These are phyloP conservation scores for Heterodera schachtii DNA, from an alignment of 1,140 invertebrate species.

Conservation along the genomic window DNA sequence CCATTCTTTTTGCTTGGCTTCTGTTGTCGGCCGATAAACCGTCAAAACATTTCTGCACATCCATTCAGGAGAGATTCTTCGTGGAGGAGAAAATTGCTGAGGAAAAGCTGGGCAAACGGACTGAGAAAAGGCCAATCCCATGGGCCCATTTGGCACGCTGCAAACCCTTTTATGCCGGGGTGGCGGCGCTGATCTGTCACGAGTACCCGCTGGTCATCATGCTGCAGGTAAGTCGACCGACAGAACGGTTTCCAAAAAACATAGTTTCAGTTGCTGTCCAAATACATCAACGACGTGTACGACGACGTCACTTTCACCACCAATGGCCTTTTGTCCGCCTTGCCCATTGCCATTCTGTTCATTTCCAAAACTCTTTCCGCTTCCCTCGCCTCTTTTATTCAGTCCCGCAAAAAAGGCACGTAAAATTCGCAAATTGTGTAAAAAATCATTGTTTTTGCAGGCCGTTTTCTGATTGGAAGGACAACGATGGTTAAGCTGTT, in stretches of 20 bases:
- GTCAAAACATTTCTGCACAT: conserved; percentile 63
- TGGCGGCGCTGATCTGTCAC: conserved; percentile 62
- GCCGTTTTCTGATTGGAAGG: conserved; percentile 39
- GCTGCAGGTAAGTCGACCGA: conserved; percentile 50
- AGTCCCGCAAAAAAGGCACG: conserved; percentile 53
- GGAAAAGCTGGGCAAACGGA: conserved; percentile 61
- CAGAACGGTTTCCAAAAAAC: not conserved
- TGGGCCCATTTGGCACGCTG: conserved; percentile 54
- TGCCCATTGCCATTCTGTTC: conserved; percentile 62
- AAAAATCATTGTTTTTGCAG: conserved; percentile 11
- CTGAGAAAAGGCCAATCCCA: conserved; percentile 48
- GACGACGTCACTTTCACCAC: conserved; percentile 52
- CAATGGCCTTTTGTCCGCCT: conserved; percentile 59
- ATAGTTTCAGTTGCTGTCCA: conserved; percentile 57
- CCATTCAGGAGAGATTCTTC: conserved; percentile 35
- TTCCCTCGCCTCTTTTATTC: conserved; percentile 61
- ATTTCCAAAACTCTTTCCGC: conserved; percentile 63
- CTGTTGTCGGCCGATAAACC: conserved; percentile 61
- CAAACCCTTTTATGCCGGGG: conserved; percentile 56
- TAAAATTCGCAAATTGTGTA: not conserved
- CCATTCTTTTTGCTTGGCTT: conserved; percentile 58
- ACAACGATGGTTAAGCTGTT: conserved; percentile 59
- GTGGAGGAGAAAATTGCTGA: conserved; percentile 60
- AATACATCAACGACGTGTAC: conserved; percentile 60
- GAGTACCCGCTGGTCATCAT: conserved; percentile 65